phyloP scores from a whole-genome alignment of 1,140 invertebrate genomes.

The Nomia melanderi region DNA sequence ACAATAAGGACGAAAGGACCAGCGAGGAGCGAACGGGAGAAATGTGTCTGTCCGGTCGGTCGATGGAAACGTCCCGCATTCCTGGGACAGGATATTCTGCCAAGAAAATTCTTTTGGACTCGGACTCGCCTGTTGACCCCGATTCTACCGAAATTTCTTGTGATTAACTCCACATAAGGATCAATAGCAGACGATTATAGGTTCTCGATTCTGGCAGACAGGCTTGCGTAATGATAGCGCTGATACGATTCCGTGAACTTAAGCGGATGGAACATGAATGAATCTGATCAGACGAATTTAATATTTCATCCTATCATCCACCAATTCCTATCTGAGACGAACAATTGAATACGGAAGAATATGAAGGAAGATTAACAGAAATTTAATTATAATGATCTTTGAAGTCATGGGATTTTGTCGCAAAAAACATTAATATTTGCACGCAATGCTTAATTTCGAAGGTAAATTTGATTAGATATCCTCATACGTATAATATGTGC shows the following conservation, averaged over 20 bases:
- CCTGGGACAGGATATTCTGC: not conserved
- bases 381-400: too few species aligned
- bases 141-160: not conserved
- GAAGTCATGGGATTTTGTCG: too few species aligned
- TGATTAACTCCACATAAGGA: not conserved
- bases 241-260: slow-evolving; percentile 37
- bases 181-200: slow-evolving; percentile 8
- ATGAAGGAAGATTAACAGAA: too few species aligned
- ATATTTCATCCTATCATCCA: not conserved
- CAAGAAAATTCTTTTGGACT: not conserved
- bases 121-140: not conserved
- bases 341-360: too few species aligned
- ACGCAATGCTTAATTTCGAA: too few species aligned
- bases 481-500: too few species aligned
- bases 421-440: too few species aligned
- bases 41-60: not conserved
- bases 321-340: too few species aligned
- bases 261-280: not conserved
- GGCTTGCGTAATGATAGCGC: slow-evolving; percentile 5
- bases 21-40: not conserved
- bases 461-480: too few species aligned
- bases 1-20: slow-evolving; percentile 8
- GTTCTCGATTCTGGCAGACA: slow-evolving; percentile 8
- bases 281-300: not conserved
- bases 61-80: not conserved